Evolutionary conservation across 1,140 invertebrate species (phyloP).

Genomic region (Helicoverpa zea): DNA sequence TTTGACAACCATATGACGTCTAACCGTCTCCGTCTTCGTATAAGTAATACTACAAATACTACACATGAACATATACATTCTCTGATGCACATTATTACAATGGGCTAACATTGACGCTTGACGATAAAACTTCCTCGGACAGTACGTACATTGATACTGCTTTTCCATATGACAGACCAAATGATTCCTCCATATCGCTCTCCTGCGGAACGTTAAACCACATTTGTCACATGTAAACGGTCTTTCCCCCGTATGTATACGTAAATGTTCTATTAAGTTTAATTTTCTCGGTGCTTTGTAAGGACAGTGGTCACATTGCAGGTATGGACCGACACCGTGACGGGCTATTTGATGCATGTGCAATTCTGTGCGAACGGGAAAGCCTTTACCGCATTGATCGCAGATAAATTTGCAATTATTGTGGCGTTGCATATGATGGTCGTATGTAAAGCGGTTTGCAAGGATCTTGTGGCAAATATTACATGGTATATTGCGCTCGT

Average conservation of each 20-base stretch:
- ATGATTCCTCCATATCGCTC: conserved; percentile 77
- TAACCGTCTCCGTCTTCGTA: conserved; percentile 70
- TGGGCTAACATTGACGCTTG: conserved; percentile 71
- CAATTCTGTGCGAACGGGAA: conserved; percentile 62
- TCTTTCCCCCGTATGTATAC: conserved; percentile 76
- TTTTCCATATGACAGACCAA: conserved; percentile 74
- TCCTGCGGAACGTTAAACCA: conserved; percentile 75
- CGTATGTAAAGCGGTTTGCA: conserved; percentile 70
- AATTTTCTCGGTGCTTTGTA: conserved; percentile 73
- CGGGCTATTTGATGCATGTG: conserved; percentile 67
- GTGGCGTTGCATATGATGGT: conserved; percentile 78
- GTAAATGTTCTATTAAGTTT: conserved; percentile 73
- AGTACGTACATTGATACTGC: conserved; percentile 71
- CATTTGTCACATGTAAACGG: conserved; percentile 80
- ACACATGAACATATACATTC: conserved; percentile 75
- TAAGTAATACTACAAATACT: conserved; percentile 72
- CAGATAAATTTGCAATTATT: conserved; percentile 73
- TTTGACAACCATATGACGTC: conserved; percentile 71
- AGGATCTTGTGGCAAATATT: conserved; percentile 70
- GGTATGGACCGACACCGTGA: conserved; percentile 69
- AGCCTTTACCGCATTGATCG: conserved; percentile 78
- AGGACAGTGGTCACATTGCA: conserved; percentile 71
- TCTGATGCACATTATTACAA: conserved; percentile 74
- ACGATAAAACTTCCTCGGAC: conserved; percentile 72
- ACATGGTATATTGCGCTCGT: conserved; percentile 60